Evolutionary conservation across 1,140 invertebrate species (phyloP), one percentile per base, ranked within the genome.

Genomic region (Lasioglossum albipes): DNA sequence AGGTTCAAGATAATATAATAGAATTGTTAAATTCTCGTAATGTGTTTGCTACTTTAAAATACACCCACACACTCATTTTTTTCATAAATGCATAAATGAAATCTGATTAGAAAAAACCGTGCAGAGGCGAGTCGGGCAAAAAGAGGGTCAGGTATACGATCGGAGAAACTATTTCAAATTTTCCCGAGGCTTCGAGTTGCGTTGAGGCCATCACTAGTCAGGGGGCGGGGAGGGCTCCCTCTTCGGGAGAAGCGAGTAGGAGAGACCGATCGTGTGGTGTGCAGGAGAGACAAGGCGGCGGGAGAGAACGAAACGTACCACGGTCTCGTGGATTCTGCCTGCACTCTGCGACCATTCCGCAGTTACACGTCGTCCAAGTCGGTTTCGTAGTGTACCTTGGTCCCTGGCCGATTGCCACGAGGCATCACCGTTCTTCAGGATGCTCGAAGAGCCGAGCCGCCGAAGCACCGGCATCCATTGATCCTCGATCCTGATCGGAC

Each of bases 301-400:
- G 49, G 70, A 82, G 70, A 74, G 75, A 82, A 85, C 75, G 83
- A 85, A 83, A 85, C 78, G 84, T 74, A 85, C 74, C 74, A 71
- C 67, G 70, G 70, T 84, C 84, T 85, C 83, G 74, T 81, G 81
- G 85, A 83, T 73, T 79, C 76, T 86, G 61, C 77, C 66, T 73
- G 76, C 79, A 77, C 75, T 81, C 79, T 65, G 84, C 72, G 84
- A 86, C 81, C 84, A 86, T 83, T 81, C 84, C 75, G 85, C 86
- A 76, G 81, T 81, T 86, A 86, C 84, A 84, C 81, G 81, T 74
- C 81, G 81, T 75, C 81, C 81, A 61, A 71, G 74, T 86, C 72
- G 80, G 84, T 84, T 79, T 86, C 83, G 69, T 76, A 80, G 67
- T 73, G 80, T 83, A 49, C 75, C 68, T 31, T 62, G 84, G 57